Base-by-base conservation (phyloP, 2,888 invertebrate species). In the Blera fallax region DNA sequence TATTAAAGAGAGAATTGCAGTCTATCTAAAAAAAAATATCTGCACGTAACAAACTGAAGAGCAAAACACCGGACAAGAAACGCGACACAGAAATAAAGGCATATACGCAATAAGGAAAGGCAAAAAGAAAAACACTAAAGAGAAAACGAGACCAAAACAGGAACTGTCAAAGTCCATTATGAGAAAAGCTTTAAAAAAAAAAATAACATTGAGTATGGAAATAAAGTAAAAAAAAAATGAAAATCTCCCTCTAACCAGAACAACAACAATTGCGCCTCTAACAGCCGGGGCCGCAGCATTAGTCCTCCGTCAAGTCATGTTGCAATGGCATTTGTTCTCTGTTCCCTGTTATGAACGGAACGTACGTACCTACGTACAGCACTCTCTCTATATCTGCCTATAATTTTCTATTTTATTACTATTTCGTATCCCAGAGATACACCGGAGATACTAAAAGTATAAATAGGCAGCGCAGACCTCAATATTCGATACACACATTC, bases 81-180 rank as follows among this genome's bases (percentile, higher is more conserved):
- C 37, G 18, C 64, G 27, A 81, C 58, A 54, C 52, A 69, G 11
- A 67, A 62, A 65, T 64, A 69, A 70, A 60, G 60, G 48, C 56
- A 48, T 45, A 48, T 45, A 69, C 58, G 58, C 70, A 72, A 64
- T 43, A 54, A 64, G 34, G 32, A 45, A 64, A 62, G 50, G 50
- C 32, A 72, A 24, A 50, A 29, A 43, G 29, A 45, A 62, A 34
- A 50, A 67, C 70, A 34, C 32, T 81, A 50, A 77, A 85, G 85
- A 85, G 85, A 85, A 85, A 85, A 85, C 72, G 72, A 76, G 72
- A 85, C 81, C 76, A 76, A 81, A 76, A 81, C 85, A 81, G 72
- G 81, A 85, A 85, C 65, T 81, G 73, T 80, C 80, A 79, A 84
- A 76, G 81, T 81, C 64, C 69, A 84, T 84, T 85, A 85, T 76